A percentile compares a stretch with the other conserved stretches of the same genome.
phyloP scores from a whole-genome alignment of 2,797 vertebrate species.

The Acropternis orthonyx region DNA sequence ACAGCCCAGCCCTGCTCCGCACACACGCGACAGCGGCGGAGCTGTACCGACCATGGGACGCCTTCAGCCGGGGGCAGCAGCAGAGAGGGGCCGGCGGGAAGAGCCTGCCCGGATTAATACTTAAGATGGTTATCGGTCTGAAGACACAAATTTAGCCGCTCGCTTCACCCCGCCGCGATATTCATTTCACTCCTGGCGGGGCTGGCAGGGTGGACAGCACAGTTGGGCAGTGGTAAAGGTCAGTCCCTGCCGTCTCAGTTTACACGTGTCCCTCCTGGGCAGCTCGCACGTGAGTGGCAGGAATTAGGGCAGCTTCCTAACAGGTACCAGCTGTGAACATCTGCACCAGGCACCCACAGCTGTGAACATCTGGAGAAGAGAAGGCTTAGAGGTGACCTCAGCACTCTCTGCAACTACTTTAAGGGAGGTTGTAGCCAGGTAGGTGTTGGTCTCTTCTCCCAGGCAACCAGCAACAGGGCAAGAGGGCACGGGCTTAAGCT shows the following conservation, averaged over 20 bases:
- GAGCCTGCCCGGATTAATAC: constrained; percentile 70
- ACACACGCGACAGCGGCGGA: neutral
- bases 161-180: constrained; percentile 73
- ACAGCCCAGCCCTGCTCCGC: neutral
- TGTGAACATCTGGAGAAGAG: too few relatives aligned
- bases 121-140: constrained; percentile 74
- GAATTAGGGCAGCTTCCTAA: neutral
- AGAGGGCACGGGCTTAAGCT: too few relatives aligned
- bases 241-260: constrained; percentile 11
- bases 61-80: constrained; percentile 49
- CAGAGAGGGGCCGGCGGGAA: constrained; percentile 70
- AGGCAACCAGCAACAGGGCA: too few relatives aligned
- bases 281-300: fast-evolving
- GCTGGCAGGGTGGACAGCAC: constrained; percentile 14
- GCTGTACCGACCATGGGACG: constrained; percentile 84
- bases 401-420: too few relatives aligned
- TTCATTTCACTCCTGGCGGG: constrained; percentile 69
- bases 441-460: too few relatives aligned
- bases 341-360: neutral
- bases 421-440: too few relatives aligned
- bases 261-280: constrained; percentile 55
- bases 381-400: too few relatives aligned
- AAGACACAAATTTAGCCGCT: constrained; percentile 89
- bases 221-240: constrained; percentile 51
- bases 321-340: fast-evolving